Conservation (phyloP, 2,888 invertebrate species). For the Euphydryas editha region DNA sequence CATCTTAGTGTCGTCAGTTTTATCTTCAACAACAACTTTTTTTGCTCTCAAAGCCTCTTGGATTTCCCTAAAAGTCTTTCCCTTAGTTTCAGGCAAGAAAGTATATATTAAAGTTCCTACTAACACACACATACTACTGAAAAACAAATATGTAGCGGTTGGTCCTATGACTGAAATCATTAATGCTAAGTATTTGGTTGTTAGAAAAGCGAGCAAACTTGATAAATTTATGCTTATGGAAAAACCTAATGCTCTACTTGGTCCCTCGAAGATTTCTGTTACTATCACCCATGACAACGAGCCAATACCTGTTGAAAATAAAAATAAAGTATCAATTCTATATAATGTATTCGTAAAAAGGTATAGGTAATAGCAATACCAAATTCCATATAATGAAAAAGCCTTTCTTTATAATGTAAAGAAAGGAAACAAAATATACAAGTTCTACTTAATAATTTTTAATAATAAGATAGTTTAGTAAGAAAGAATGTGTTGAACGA, state of each 20-base stretch:
- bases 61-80: conserved; percentile 65
- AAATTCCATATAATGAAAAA: no score
- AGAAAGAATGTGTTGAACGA: no score
- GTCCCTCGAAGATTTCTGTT: conserved; percentile 64
- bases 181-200: conserved; percentile 56
- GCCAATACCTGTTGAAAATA: conserved; percentile 58
- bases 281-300: conserved; percentile 59
- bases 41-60: conserved; percentile 53
- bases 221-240: conserved; percentile 44
- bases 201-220: conserved; percentile 49
- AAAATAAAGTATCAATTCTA: no score
- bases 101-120: conserved; percentile 50
- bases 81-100: conserved; percentile 69
- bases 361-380: no score
- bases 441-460: no score
- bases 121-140: conserved; percentile 50
- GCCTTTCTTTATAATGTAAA: no score
- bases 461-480: no score
- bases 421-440: no score
- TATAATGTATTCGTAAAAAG: no score
- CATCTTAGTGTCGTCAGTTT: not conserved
- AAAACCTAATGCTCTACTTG: conserved; percentile 55
- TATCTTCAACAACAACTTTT: conserved; percentile 8
- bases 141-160: conserved; percentile 57
- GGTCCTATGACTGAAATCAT: conserved; percentile 54